Evolutionary conservation across 2,113 vertebrate genomes (phyloP), one percentile per base, ranked within the genome.

Genomic region (Sylvia atricapilla): DNA sequence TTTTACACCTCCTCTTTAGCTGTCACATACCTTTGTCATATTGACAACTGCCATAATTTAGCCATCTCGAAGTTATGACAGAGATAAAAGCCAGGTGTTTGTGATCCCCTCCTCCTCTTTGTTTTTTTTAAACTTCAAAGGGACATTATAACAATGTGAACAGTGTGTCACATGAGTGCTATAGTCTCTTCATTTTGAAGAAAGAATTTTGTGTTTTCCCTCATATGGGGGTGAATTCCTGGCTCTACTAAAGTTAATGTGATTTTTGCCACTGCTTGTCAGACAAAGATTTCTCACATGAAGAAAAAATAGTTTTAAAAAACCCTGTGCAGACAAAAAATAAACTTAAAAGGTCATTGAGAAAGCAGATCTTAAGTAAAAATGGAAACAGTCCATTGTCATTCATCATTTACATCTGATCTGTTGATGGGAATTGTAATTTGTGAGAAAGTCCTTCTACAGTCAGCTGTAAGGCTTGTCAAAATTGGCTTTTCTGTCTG

Each of bases 301-400:
- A 84, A 87, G 83, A 74, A 70, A 94, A 95, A 96, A 90, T 87
- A 95, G 93, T 96, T 94, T 1, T 22, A 85, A 95, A 95, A 84
- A 77, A 6, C 5, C 27, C 15, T 23, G 4, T 75, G 78, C 76
- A 92, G 93, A 97, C 77, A 84, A 89, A 95, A 96, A 97, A 95
- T 95, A 94, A 97, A 96, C 94, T 83, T 73, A n/a, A 75, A 86
- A 92, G 88, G 85, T 90, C 85, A 75, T 67, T 86, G 68, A 67
- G 56, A 94, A 95, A 93, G 63, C 83, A 87, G 43, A 43, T 89
- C 64, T 90, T 30, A 25, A 93, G 68, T 81, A 59, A 78, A 81
- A 92, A 81, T 89, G 86, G 82, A 93, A 95, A 89, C 78, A 90
- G 53, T 78, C 72, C 52, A 75, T 90, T 93, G 91, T 94, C 72